Conservation (phyloP, 2,113 vertebrate species). For the Clinocottus analis region DNA sequence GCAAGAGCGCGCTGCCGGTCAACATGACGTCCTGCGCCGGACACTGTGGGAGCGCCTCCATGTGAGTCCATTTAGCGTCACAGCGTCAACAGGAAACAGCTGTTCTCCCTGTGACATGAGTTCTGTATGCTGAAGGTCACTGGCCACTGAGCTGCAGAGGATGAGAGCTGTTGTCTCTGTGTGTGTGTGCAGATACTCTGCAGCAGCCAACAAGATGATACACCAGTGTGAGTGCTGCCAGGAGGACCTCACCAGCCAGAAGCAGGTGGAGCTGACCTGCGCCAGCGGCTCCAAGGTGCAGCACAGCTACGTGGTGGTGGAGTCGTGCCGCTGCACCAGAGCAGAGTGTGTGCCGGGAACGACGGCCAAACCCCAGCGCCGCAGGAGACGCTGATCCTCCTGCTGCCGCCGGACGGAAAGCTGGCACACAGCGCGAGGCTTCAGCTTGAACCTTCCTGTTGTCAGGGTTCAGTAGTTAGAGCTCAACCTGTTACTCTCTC, state of each 20-base stretch:
- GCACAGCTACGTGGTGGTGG: constrained; percentile 79
- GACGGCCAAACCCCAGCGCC: rapidly evolving
- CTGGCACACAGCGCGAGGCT: not conserved
- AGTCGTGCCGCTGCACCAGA: constrained; percentile 80
- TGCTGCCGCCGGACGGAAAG: not conserved
- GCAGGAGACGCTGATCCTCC: constrained; percentile 48
- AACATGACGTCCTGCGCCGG: constrained; percentile 87
- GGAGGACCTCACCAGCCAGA: constrained; percentile 75
- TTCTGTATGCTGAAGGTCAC: not conserved
- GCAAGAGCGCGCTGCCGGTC: constrained; percentile 76
- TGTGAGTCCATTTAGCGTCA: constrained; percentile 81
- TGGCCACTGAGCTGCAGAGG: not conserved
- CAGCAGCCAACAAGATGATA: constrained; percentile 79
- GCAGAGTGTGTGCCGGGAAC: not conserved
- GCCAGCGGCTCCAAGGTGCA: constrained; percentile 70
- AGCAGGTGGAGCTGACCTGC: constrained; percentile 83
- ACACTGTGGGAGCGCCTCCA: constrained; percentile 84
- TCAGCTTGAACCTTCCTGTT: not conserved
- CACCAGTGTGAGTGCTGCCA: constrained; percentile 87
- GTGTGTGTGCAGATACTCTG: constrained; percentile 85
- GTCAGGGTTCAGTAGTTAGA: constrained; percentile 28
- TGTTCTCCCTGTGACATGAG: too few species aligned
- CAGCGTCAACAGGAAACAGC: not conserved
- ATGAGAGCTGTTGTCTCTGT: constrained; percentile 1
- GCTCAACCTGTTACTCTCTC: not conserved